Evolutionary conservation across 2,888 invertebrate genomes (phyloP).

Genomic region (Parnassius glacialis): DNA sequence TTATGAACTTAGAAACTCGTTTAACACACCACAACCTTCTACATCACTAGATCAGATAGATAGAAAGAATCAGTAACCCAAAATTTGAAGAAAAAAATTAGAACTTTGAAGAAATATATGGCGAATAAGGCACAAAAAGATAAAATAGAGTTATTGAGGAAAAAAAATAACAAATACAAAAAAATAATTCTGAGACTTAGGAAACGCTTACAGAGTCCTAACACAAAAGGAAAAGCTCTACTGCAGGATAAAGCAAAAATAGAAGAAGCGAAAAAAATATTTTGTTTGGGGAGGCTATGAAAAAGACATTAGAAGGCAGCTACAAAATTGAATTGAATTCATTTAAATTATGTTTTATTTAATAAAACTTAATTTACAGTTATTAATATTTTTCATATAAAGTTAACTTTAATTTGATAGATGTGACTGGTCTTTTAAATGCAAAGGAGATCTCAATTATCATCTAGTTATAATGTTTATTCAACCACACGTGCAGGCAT

Average conservation of each 20-base stretch:
- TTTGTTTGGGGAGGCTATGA: slow-evolving; percentile 2
- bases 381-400: too few relatives aligned
- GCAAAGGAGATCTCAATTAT: too few relatives aligned
- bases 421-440: too few relatives aligned
- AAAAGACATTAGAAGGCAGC: background rate
- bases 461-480: too few relatives aligned
- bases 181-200: background rate
- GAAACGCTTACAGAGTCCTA: slow-evolving; percentile 5
- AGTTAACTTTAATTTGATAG: too few relatives aligned
- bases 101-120: slow-evolving; percentile 4
- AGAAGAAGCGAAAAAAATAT: slow-evolving; percentile 1
- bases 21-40: slow-evolving; percentile 6
- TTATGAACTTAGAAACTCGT: slow-evolving; percentile 7
- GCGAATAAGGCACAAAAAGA: slow-evolving; percentile 6
- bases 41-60: slow-evolving; percentile 2
- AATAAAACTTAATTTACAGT: too few relatives aligned
- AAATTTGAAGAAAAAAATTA: background rate
- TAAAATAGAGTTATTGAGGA: background rate
- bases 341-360: too few relatives aligned
- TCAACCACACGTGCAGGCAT: too few relatives aligned
- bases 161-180: slow-evolving; percentile 2
- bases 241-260: slow-evolving; percentile 2
- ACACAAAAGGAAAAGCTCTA: slow-evolving; percentile 4
- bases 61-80: background rate
- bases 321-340: background rate